Base-by-base conservation (phyloP, 2,113 vertebrate genomes). In the Paralichthys olivaceus region DNA sequence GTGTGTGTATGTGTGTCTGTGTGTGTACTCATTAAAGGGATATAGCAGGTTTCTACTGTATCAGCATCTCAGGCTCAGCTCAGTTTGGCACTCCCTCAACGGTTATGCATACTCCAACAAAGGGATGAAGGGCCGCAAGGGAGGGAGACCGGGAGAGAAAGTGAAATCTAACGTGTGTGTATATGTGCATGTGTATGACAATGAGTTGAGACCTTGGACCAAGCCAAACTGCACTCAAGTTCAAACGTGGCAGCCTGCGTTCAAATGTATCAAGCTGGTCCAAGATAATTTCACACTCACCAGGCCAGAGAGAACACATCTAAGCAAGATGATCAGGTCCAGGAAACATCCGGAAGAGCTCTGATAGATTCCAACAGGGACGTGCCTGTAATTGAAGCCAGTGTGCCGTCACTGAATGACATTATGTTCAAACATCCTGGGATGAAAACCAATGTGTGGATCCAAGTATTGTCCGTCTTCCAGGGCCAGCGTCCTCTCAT, bases 1-100 rank as follows among this genome's bases (percentile, higher is more conserved):
- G 80, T 69, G 70, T 81, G 75, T 77, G 81, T 89, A 71, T 87
- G 47, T 66, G 60, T 28, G 47, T 71, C 29, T 79, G 69, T 85
- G 69, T 76, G 82, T 88, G 73, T 89, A 87, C 90, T 95, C 92
- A 94, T 95, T 95, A 95, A 94, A 94, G 84, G 69, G 60, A 84
- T 81, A 73, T 65, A 67, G 37, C 81, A 71, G 82, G 79, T 91
- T 92, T 93, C 86, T 80, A 90, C 90, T 92, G 89, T 85, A 92
- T 94, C 94, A 94, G 94, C 94, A 93, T 91, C 90, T 93, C 89
- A 82, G 67, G 75, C 79, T 90, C 90, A 84, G 83, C 86, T 86
- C 85, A 80, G 81, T 87, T 85, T 87, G 84, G 84, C 78, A 69
- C 86, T 86, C 71, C 62, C 84, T 90, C 79, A 91, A 89, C 72